A percentile compares a stretch with the other conserved stretches of the same genome.
These are phyloP conservation scores for Mus spicilegus DNA, from an alignment of 2,113 vertebrate species.

Conservation along the genomic window DNA sequence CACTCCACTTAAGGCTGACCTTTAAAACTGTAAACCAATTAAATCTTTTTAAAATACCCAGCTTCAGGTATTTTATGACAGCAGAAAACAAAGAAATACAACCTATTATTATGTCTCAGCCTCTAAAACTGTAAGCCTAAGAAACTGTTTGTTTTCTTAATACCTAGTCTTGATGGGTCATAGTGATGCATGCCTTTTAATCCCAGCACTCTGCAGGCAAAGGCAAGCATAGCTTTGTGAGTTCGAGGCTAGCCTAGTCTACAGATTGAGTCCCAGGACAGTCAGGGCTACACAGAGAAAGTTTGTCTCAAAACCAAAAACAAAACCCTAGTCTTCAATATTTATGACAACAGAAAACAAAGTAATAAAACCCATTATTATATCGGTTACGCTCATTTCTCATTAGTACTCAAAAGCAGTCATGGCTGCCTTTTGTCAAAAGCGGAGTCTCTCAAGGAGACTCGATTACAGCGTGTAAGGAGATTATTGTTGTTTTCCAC, in stretches of 20 bases:
- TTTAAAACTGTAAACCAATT: background rate
- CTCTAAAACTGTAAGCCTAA: background rate
- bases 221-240: background rate
- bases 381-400: background rate
- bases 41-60: background rate
- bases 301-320: background rate
- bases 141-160: background rate
- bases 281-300: background rate
- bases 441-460: background rate
- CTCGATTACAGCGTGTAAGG: background rate
- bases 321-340: background rate
- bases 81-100: background rate
- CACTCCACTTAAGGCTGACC: background rate
- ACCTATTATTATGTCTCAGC: background rate
- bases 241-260: background rate
- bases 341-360: slow-evolving; percentile 7
- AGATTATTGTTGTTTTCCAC: background rate
- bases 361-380: background rate
- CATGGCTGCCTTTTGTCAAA: background rate
- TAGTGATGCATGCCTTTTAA: background rate
- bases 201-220: background rate
- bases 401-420: background rate
- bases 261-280: background rate
- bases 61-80: background rate
- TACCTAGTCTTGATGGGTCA: background rate